Evolutionary conservation across 2,797 vertebrate species (phyloP).

Genomic region (Scleropages formosus): DNA sequence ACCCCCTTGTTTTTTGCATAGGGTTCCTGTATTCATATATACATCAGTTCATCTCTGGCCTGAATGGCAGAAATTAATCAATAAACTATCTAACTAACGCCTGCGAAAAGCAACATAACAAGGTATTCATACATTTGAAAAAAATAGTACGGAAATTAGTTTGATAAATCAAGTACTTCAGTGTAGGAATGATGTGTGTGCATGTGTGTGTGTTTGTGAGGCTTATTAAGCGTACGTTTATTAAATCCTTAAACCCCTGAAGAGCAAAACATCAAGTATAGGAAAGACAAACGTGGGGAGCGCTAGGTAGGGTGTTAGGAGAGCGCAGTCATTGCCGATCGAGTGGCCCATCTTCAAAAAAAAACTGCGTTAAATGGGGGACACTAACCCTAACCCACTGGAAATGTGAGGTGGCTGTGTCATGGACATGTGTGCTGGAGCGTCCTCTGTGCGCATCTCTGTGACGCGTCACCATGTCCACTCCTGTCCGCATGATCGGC

Average conservation of each 20-base stretch:
- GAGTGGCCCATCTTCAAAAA: neutral
- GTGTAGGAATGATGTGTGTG: constrained; percentile 50
- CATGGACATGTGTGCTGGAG: neutral
- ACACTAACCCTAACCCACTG: neutral
- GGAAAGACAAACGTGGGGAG: neutral
- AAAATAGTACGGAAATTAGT: constrained; percentile 9
- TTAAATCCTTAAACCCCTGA: constrained; percentile 23
- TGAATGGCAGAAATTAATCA: constrained; percentile 21
- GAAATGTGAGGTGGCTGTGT: neutral
- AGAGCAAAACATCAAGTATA: constrained; percentile 11
- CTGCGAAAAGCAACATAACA: constrained; percentile 16
- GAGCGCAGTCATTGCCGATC: neutral
- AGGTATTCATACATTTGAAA: constrained; percentile 19
- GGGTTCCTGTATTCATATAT: constrained; percentile 20
- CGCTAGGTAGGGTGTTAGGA: neutral
- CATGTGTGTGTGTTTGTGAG: constrained; percentile 23
- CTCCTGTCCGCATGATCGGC: too few relatives aligned
- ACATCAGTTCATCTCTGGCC: constrained; percentile 19
- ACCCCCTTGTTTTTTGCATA: neutral
- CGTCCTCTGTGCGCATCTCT: neutral
- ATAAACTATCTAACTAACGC: constrained; percentile 30
- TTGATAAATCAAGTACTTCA: constrained; percentile 57
- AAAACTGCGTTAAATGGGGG: neutral
- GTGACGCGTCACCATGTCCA: too few relatives aligned
- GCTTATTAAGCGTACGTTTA: constrained; percentile 16